These are phyloP conservation scores for Nansenia antarctica DNA, from an alignment of 2,113 vertebrate genomes.

Conservation along the genomic window DNA sequence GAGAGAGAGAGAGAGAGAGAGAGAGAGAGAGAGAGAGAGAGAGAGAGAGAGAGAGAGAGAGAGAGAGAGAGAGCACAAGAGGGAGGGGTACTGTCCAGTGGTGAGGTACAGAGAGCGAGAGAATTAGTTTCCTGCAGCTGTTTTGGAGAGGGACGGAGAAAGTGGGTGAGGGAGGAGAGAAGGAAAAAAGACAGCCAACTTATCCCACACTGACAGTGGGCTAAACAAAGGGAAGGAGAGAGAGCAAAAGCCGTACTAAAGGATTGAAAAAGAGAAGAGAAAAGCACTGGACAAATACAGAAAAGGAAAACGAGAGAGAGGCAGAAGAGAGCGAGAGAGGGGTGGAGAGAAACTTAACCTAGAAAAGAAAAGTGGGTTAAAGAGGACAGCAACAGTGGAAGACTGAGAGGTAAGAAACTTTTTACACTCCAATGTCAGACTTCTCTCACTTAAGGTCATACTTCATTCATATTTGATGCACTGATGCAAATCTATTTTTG, in stretches of 20 bases:
- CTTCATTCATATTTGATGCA: slow-evolving; percentile 13
- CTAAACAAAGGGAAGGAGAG: slow-evolving; percentile 62
- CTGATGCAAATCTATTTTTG: slow-evolving; percentile 54
- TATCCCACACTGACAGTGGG: slow-evolving; percentile 67
- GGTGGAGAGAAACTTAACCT: slow-evolving; percentile 4
- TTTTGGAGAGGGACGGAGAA: slow-evolving; percentile 38
- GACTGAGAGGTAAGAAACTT: slow-evolving; percentile 44
- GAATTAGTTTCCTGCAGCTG: slow-evolving; percentile 56
- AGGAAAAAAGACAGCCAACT: slow-evolving; percentile 59
- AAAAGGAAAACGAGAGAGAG: slow-evolving; percentile 15
- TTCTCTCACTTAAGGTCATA: background rate
- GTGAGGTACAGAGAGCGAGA: slow-evolving; percentile 38
- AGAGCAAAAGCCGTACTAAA: slow-evolving; percentile 28
- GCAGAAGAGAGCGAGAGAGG: slow-evolving; percentile 13
- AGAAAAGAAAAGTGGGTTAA: slow-evolving; percentile 10
- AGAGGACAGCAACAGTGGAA: slow-evolving; percentile 25
- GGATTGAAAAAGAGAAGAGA: slow-evolving; percentile 51
- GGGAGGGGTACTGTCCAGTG: slow-evolving; percentile 10
- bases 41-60: background rate
- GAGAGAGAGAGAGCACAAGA: slow-evolving; percentile 11
- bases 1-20: slow-evolving; percentile 3
- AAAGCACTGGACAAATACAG: slow-evolving; percentile 26
- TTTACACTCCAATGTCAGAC: background rate
- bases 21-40: slow-evolving; percentile 12
- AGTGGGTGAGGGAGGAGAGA: slow-evolving; percentile 1